Evolutionary conservation across 2,113 vertebrate genomes (phyloP), one percentile per base, ranked within the genome.

Genomic region (Marmota flaviventris): DNA sequence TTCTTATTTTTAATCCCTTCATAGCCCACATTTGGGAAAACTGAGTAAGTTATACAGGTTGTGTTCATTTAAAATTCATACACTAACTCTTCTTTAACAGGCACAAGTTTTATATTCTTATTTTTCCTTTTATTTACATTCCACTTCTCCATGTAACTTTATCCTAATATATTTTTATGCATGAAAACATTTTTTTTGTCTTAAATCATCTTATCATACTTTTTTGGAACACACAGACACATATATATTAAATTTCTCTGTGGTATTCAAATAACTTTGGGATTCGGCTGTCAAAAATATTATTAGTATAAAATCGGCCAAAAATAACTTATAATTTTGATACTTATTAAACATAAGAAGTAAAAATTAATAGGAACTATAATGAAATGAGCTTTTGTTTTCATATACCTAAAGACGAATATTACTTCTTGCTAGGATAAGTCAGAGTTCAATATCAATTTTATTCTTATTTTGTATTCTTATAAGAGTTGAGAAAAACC

Each of bases 11-110:
- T 58, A 58, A 58, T 58, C 20, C 20, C 7, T 17, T 58, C 56
- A 56, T 56, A 58, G 56, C 20, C 56, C 56, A 22, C 24, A 20
- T 8, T 22, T 20, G 7, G 20, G 20, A 20, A 58, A 58, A 58
- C 6, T 22, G 20, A 8, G 20, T 58, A 58, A 58, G 22, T 24
- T 20, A 8, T 6, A 58, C 58, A 56, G 1, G 48, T 51, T 51
- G 48, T 82, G 32, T 51, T 25, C 22, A 72, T 48, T 93, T 95
- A 95, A 95, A 72, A 45, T 48, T 94, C 42, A 85, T 72, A 8
- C 51, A 69, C 75, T 87, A 34, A 63, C 22, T 89, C 42, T 27
- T 92, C 61, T 92, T 61, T 48, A 93, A 77, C 25, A 91, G 39
- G 18, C 45, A 29, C 45, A 72, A 85, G 82, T 78, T 85, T 39